Evolutionary conservation across 1,140 invertebrate species (phyloP).

Genomic region (Drosophila equinoxialis): DNA sequence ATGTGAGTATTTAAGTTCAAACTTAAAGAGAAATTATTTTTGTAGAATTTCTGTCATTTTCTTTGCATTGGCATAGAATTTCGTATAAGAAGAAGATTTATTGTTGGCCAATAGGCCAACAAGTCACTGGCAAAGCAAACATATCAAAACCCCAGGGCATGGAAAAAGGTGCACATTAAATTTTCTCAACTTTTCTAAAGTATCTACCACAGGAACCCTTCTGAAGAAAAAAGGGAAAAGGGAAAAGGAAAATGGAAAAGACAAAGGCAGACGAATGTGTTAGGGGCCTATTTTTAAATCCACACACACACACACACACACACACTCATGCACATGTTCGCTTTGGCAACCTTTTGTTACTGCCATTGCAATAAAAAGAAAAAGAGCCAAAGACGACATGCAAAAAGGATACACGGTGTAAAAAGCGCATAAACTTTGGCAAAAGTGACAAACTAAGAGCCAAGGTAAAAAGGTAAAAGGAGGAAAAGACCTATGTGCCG

Average conservation of each 20-base stretch:
- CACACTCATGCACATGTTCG: constrained; percentile 1
- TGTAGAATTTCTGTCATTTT: neutral
- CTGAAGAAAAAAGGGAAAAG: neutral
- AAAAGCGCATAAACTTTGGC: constrained; percentile 74
- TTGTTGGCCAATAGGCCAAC: constrained; percentile 10
- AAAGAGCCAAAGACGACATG: constrained; percentile 58
- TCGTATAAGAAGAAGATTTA: neutral
- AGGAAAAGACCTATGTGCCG: constrained; percentile 7
- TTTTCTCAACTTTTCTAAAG: constrained; percentile 16
- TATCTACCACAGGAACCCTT: neutral
- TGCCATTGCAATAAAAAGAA: constrained; percentile 61
- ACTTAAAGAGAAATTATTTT: neutral
- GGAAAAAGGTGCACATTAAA: constrained; percentile 16
- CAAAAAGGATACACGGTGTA: constrained; percentile 72
- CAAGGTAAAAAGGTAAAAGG: constrained; percentile 20
- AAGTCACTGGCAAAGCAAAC: constrained; percentile 10
- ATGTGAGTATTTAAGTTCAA: constrained; percentile 36
- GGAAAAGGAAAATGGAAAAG: neutral
- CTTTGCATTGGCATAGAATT: constrained; percentile 4
- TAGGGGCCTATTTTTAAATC: neutral
- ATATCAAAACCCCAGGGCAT: constrained; percentile 2
- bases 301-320: constrained; percentile 20
- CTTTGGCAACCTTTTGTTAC: constrained; percentile 45
- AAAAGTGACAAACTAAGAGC: constrained; percentile 64
- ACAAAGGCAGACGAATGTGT: neutral